Base-by-base conservation (phyloP, 1,140 invertebrate genomes). In the Stenopsyche tienmushanensis region DNA sequence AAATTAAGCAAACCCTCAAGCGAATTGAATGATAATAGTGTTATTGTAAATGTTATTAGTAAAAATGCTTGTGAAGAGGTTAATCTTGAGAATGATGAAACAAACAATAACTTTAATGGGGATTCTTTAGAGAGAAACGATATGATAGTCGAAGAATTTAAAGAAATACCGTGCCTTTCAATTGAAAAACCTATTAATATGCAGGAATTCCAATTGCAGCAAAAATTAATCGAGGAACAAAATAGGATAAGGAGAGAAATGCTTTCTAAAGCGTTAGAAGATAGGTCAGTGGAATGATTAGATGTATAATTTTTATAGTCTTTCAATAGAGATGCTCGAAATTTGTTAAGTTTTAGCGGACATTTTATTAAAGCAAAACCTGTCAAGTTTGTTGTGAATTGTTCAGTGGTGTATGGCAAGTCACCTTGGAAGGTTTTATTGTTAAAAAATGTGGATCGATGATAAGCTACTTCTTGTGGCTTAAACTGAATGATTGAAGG, bases 201-300 rank as follows among this genome's bases (percentile, higher is more conserved):
- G 17, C 83, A 86, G 66, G 84, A 87, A 65, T 85, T 91, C 69
- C 85, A 90, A 74, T 73, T 84, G 23, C 82, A 86, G 66, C 88
- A 90, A 71, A 89, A 87, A 73, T 73, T 86, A 57, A 89, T 91
- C 71, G 88, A 91, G 72, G 89, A 91, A 75, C 87, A 90, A 70
- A 92, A 91, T 78, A 85, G 86, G 71, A 85, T 85, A 66, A 84
- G 87, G 65, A 89, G 88, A 73, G 84, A 88, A 72, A 78, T 90
- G 72, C 77, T 92, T 1, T 76, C 85, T 13, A 85, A 88, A 76
- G 89, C 88, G 25, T 82, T 92, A 18, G 84, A 84, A 63, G 87
- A 90, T 74, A 86, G 88, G 85, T 88, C 72, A 72, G 73, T 74
- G 8, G n/a, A n/a, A n/a, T n/a, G n/a, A n/a, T n/a, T n/a, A n/a